Evolutionary conservation across 1,140 invertebrate species (phyloP).

Genomic region (Brachionus sp.): DNA sequence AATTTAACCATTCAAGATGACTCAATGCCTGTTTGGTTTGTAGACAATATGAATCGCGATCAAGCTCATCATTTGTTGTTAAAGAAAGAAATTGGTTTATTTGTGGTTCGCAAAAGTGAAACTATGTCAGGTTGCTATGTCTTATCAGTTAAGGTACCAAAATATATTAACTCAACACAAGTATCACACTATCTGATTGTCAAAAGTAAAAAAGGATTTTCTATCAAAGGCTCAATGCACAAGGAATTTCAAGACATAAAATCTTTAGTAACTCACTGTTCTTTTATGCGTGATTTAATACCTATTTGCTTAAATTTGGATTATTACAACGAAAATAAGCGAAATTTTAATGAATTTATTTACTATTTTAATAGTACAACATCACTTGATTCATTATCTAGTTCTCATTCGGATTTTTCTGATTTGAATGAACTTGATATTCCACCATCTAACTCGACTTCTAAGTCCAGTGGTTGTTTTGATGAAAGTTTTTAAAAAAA

Average conservation of each 20-base stretch:
- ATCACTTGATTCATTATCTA: conserved; percentile 9
- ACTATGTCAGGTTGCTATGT: neutral
- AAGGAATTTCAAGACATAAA: conserved; percentile 35
- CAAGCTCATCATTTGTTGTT: neutral
- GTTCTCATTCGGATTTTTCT: conserved; percentile 22
- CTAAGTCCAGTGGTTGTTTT: neutral
- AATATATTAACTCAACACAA: neutral
- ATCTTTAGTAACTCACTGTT: conserved; percentile 35
- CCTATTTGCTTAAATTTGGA: conserved; percentile 17
- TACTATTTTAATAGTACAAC: conserved; percentile 39
- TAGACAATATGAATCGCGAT: neutral
- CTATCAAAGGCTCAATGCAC: neutral
- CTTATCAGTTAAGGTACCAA: conserved; percentile 26
- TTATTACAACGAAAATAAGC: conserved; percentile 11
- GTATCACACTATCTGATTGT: conserved; percentile 24
- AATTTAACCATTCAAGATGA: neutral
- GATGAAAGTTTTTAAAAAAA: conserved; percentile 24
- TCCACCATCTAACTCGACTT: conserved; percentile 4
- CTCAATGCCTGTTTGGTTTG: neutral
- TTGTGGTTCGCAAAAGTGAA: conserved; percentile 18
- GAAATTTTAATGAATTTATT: conserved; percentile 22
- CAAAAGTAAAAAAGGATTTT: neutral
- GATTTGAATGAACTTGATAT: conserved; percentile 19
- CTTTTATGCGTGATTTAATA: conserved; percentile 30
- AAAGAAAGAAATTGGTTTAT: neutral